Conservation (phyloP, 2,797 vertebrate genomes). For the Gouania willdenowi region DNA sequence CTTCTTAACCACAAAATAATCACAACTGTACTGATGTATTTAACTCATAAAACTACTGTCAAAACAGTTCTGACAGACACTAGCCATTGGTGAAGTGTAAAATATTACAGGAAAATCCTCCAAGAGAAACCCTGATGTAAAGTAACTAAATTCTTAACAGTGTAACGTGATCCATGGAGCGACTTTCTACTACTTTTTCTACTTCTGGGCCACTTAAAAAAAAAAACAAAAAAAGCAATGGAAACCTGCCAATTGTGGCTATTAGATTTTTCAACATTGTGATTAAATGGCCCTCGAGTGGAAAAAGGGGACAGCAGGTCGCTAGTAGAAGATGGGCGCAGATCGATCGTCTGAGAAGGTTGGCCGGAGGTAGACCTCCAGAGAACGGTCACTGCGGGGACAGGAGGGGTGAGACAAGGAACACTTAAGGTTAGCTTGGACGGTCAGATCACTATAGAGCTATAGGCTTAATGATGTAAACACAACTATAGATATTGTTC, state of each 20-base stretch:
- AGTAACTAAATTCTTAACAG: slow-evolving; percentile 20
- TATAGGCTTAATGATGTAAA: slow-evolving; percentile 7
- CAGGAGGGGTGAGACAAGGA: slow-evolving; percentile 60
- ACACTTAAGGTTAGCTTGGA: slow-evolving; percentile 61
- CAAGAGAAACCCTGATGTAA: slow-evolving; percentile 19
- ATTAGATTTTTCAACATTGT: slow-evolving; percentile 1
- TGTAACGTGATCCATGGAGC: slow-evolving; percentile 17
- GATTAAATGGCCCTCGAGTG: slow-evolving; percentile 19
- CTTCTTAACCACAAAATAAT: slow-evolving; percentile 42
- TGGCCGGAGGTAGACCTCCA: slow-evolving; percentile 89
- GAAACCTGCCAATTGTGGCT: slow-evolving; percentile 11
- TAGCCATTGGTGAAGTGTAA: slow-evolving; percentile 15
- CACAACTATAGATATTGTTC: slow-evolving; percentile 25
- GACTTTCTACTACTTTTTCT: neutral
- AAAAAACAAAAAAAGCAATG: too few relatives aligned
- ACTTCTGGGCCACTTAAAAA: slow-evolving; percentile 12
- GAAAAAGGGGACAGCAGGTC: slow-evolving; percentile 32
- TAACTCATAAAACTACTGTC: slow-evolving; percentile 32
- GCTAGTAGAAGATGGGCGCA: slow-evolving; percentile 88
- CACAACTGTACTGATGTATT: slow-evolving; percentile 32
- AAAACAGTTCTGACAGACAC: slow-evolving; percentile 20
- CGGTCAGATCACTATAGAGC: neutral
- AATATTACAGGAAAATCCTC: slow-evolving; percentile 23
- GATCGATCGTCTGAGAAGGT: slow-evolving; percentile 88
- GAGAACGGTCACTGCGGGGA: slow-evolving; percentile 87